These are phyloP conservation scores for Lepus oiostolus DNA, from an alignment of 2,797 vertebrate genomes.

Conservation along the genomic window DNA sequence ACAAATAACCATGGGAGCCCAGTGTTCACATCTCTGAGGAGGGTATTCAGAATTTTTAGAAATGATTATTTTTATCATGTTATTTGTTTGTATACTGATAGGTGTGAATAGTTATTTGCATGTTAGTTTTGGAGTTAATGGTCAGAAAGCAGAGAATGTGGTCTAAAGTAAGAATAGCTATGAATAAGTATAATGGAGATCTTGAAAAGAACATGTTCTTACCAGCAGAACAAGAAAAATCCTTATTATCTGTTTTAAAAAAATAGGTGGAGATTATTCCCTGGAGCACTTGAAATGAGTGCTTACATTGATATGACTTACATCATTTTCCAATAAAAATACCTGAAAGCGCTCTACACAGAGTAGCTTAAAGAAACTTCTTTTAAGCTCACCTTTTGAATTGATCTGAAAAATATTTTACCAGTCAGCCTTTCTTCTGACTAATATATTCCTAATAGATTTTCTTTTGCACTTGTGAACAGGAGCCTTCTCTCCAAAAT, in stretches of 20 bases:
- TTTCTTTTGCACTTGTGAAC: constrained; percentile 49
- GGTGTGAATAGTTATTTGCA: background rate
- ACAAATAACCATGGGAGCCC: background rate
- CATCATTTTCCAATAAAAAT: constrained; percentile 31
- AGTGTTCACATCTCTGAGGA: background rate
- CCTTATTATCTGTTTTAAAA: background rate
- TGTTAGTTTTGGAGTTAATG: background rate
- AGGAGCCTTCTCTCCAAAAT: constrained; percentile 22
- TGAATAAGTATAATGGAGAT: background rate
- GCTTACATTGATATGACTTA: constrained; percentile 10
- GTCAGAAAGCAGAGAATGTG: background rate
- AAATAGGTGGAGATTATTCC: background rate
- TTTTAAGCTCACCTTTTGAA: constrained; percentile 46
- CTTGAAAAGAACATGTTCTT: background rate
- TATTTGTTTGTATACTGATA: constrained; percentile 13
- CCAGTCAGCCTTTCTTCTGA: constrained; percentile 55
- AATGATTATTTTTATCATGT: constrained; percentile 45
- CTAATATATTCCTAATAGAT: constrained; percentile 64
- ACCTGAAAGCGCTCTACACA: background rate
- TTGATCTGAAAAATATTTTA: constrained; percentile 61
- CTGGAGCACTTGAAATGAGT: background rate
- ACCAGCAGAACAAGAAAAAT: background rate
- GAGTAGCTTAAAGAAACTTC: background rate
- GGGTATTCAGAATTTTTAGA: background rate
- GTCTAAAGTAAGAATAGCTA: background rate